Percentiles rank a stretch among this genome's conserved stretches.
Evolutionary conservation across 2,888 invertebrate species (phyloP).

Genomic region (Morpho deidamia): DNA sequence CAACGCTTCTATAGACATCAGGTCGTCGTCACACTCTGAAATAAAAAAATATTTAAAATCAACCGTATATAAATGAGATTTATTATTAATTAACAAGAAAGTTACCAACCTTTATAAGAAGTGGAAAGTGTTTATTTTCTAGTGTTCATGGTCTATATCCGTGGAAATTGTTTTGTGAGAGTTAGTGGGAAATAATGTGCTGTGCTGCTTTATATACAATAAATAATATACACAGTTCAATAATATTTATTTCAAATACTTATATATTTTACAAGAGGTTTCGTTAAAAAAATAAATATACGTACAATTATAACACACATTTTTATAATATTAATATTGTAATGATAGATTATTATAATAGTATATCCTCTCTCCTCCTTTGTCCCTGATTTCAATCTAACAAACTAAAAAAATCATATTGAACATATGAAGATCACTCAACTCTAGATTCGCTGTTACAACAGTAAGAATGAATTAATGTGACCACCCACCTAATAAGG

Average conservation of each 20-base stretch:
- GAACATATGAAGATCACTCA: too few relatives aligned
- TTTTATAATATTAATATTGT: conserved; percentile 16
- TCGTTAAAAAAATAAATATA: conserved; percentile 64
- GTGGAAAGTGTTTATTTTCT: conserved; percentile 3
- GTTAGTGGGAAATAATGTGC: conserved; percentile 16
- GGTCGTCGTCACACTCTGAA: conserved; percentile 74
- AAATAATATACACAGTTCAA: conserved; percentile 31
- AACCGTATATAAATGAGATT: conserved; percentile 28
- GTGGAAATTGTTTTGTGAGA: conserved; percentile 2
- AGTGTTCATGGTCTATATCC: conserved; percentile 11
- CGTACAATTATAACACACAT: conserved; percentile 41
- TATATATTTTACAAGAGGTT: conserved; percentile 46
- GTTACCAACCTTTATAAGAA: conserved; percentile 26
- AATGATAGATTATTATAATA: conserved; percentile 4
- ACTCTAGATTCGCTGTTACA: too few relatives aligned
- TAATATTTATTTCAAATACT: conserved; percentile 46
- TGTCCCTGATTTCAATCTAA: background rate
- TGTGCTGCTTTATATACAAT: conserved; percentile 21
- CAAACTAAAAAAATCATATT: background rate
- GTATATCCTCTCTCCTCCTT: conserved; percentile 4
- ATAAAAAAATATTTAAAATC: conserved; percentile 32
- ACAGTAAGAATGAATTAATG: too few relatives aligned
- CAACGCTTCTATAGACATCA: conserved; percentile 55
- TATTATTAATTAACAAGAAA: conserved; percentile 4
- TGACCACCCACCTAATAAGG: too few relatives aligned